These are phyloP conservation scores for Chaunax sp. DNA, from an alignment of 2,797 vertebrate species.

Conservation along the genomic window DNA sequence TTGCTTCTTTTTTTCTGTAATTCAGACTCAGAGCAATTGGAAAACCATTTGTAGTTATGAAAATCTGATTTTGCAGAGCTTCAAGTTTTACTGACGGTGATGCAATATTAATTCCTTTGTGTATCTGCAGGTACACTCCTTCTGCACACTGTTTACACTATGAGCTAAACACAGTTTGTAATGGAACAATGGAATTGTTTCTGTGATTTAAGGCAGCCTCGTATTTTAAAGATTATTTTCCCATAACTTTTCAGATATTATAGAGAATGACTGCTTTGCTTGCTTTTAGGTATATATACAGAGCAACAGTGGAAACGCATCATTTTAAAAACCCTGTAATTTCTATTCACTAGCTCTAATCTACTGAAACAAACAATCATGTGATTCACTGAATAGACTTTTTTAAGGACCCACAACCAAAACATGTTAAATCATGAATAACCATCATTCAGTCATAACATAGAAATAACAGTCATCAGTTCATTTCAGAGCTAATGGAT, in stretches of 20 bases:
- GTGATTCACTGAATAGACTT: no score
- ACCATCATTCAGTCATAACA: no score
- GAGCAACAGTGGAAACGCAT: no score
- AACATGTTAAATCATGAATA: no score
- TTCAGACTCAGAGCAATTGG: slow-evolving; percentile 32
- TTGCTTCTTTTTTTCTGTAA: slow-evolving; percentile 23
- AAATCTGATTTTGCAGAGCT: slow-evolving; percentile 46
- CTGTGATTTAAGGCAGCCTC: no score
- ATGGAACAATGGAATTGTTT: slow-evolving; percentile 4
- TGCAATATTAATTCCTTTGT: slow-evolving; percentile 46
- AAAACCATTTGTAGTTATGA: slow-evolving; percentile 12
- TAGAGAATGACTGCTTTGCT: slow-evolving; percentile 85
- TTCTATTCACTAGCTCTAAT: no score
- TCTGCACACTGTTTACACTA: slow-evolving; percentile 68
- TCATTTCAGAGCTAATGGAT: no score
- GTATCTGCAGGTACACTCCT: slow-evolving; percentile 42
- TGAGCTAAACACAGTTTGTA: slow-evolving; percentile 58
- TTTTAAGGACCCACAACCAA: no score
- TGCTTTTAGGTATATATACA: slow-evolving; percentile 79
- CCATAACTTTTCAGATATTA: slow-evolving; percentile 84
- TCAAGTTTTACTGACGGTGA: slow-evolving; percentile 35
- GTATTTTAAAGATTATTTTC: slow-evolving; percentile 36
- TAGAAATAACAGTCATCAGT: no score
- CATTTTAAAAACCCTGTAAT: no score
- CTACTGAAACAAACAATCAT: no score